Evolutionary conservation across 2,888 invertebrate species (phyloP), one percentile per base, ranked within the genome.

Genomic region (Sarcophaga carnaria): DNA sequence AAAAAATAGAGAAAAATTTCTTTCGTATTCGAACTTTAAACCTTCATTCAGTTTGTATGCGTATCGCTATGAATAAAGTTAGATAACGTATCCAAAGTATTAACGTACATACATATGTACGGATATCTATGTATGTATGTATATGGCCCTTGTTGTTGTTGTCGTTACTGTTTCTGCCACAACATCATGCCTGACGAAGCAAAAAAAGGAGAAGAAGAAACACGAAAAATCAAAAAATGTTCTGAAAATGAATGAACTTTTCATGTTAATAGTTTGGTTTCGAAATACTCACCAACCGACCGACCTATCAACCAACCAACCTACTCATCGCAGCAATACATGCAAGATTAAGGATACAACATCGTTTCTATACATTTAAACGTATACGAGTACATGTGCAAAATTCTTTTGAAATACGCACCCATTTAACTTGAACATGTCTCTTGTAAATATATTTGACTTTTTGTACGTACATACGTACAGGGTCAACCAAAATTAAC

Each of bases 211-310:
- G 37, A 8, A 37, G 37, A 37, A 37, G 37, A 10, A 37, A 37
- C 37, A 37, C 37, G 37, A 37, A 63, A 71, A 22, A 22, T 62
- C 17, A 62, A 71, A 63, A 20, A 66, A 59, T 49, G 45, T 49
- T 63, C n/a, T 22, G 25, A 72, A 25, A 76, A 59, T 47, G 17
- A 25, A 49, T n/a, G 22, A 84, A 75, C 62, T 83, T 79, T 80
- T 64, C 59, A 84, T 84, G 64, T 75, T 75, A 84, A 75, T 75
- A 80, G 83, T 70, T 75, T 80, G 59, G 75, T 63, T 71, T 47
- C 5, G 49, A 62, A 17, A 54, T 54, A 0, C 54, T 14, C 17
- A 17, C 14, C 17, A 54, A 49, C 49, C 49, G 1, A 14, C 12
- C 49, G 14, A 14, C 4, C 49, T 49, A 49, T 49, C 49, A 49